Base-by-base conservation (phyloP, 2,113 vertebrate species). In the Dasyurus viverrinus region DNA sequence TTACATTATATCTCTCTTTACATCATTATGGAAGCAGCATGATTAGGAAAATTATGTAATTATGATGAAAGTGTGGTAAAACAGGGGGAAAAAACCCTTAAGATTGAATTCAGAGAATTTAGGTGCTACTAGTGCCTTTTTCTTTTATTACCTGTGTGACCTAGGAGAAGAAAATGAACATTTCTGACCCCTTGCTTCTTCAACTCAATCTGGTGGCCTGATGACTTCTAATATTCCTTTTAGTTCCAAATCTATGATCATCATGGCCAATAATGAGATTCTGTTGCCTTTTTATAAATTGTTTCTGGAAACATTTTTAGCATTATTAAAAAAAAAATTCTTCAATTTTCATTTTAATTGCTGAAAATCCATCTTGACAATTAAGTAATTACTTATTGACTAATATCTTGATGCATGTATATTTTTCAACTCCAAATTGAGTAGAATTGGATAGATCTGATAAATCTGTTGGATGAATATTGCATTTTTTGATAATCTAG, bases 401-500 rank as follows among this genome's bases (percentile, higher is more conserved):
- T 90, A 47, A 91, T 91, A 53, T 92, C 16, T 96, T 96, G 76
- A 24, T 91, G 42, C 91, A 97, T 42, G 22, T 91, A 95, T 97
- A 96, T 95, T 97, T 47, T 94, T 95, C 95, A 97, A 96, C 27
- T 92, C 91, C 96, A 96, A 91, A 91, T 14, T 95, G 54, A 95
- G 24, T 53, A 91, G 46, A 97, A 96, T 89, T 96, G 27, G 60
- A 94, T 96, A 97, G 7, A 92, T 91, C 90, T 95, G 84, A 95
- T 95, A 96, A 96, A 94, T 98, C 89, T 93, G 25, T 97, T 94
- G 52, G 91, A 97, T 94, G 92, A 94, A 97, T 97, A 96, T 94
- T 97, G 42, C 54, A 93, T 94, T 97, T 97, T 96, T 96, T 53
- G 94, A 23, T 94, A 54, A 93, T 96, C 54, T 91, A 95, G 60